Evolutionary conservation across 2,797 vertebrate genomes (phyloP).

Genomic region (Sebastes aleutianus): DNA sequence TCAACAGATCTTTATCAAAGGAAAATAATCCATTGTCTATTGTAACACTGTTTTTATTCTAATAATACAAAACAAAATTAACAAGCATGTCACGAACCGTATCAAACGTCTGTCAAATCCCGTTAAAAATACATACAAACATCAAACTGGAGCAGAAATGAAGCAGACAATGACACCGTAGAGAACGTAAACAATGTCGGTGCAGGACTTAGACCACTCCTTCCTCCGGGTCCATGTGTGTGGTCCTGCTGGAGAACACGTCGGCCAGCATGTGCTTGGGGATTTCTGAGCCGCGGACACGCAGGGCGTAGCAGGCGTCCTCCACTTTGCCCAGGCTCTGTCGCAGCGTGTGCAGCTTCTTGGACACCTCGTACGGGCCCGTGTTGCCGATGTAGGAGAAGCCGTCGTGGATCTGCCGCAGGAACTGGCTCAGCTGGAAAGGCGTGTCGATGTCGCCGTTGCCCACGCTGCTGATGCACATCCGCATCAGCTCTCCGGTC

Average conservation of each 20-base stretch:
- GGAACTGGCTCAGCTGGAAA: slow-evolving; percentile 96
- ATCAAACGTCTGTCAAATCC: slow-evolving; percentile 19
- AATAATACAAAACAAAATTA: slow-evolving; percentile 22
- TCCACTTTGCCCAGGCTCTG: slow-evolving; percentile 98
- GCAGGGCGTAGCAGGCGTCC: slow-evolving; percentile 94
- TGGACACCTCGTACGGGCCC: slow-evolving; percentile 96
- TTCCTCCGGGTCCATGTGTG: slow-evolving; percentile 92
- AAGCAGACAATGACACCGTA: neutral
- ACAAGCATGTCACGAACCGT: slow-evolving; percentile 3
- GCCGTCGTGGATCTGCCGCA: slow-evolving; percentile 94
- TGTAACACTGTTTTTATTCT: slow-evolving; percentile 25
- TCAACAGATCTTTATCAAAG: slow-evolving; percentile 47
- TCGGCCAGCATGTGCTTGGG: slow-evolving; percentile 98
- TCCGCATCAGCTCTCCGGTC: slow-evolving; percentile 96
- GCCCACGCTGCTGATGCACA: slow-evolving; percentile 97
- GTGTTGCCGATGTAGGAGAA: slow-evolving; percentile 98
- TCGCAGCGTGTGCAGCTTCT: slow-evolving; percentile 94
- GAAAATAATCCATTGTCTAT: slow-evolving; percentile 27
- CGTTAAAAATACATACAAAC: slow-evolving; percentile 38
- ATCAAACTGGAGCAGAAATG: slow-evolving; percentile 3
- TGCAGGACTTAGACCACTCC: slow-evolving; percentile 80
- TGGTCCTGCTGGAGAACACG: slow-evolving; percentile 89
- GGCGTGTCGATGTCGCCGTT: slow-evolving; percentile 98
- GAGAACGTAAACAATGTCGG: neutral
- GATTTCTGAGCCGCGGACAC: slow-evolving; percentile 95